Evolutionary conservation across 2,888 invertebrate species (phyloP).

Genomic region (Pterostichus madidus): DNA sequence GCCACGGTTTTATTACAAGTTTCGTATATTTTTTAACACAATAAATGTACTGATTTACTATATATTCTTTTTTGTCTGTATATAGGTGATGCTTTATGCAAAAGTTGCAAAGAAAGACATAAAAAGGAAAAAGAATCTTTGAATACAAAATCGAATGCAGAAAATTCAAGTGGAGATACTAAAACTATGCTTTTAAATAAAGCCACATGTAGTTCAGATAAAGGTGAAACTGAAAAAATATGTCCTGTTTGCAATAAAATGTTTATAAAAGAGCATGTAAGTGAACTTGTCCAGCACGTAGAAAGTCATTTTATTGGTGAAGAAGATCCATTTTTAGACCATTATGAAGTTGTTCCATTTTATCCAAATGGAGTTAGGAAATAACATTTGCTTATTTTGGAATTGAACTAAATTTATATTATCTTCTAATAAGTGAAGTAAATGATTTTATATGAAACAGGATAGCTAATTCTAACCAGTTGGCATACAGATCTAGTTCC

Average conservation of each 20-base stretch:
- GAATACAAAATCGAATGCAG: slow-evolving; percentile 63
- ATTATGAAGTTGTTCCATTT: slow-evolving; percentile 42
- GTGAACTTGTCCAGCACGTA: slow-evolving; percentile 87
- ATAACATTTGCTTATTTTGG: slow-evolving; percentile 17
- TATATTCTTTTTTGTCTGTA: slow-evolving; percentile 62
- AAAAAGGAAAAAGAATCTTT: slow-evolving; percentile 68
- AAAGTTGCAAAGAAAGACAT: slow-evolving; percentile 68
- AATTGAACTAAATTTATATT: background rate
- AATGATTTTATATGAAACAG: background rate
- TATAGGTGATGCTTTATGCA: slow-evolving; percentile 59
- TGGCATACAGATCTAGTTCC: background rate
- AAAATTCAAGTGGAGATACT: slow-evolving; percentile 28
- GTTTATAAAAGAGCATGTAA: slow-evolving; percentile 82
- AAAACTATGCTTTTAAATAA: slow-evolving; percentile 32
- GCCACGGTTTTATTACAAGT: no score
- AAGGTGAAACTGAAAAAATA: slow-evolving; percentile 79
- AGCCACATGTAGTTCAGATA: slow-evolving; percentile 60
- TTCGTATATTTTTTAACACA: no score
- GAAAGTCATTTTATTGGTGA: slow-evolving; percentile 87
- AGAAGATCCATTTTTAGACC: slow-evolving; percentile 58
- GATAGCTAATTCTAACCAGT: background rate
- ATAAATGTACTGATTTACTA: background rate
- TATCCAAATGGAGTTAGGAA: slow-evolving; percentile 15
- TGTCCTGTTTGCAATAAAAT: slow-evolving; percentile 88
- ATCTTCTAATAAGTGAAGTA: background rate